phyloP scores from a whole-genome alignment of 2,888 invertebrate genomes.

The Acrobasis repandana region DNA sequence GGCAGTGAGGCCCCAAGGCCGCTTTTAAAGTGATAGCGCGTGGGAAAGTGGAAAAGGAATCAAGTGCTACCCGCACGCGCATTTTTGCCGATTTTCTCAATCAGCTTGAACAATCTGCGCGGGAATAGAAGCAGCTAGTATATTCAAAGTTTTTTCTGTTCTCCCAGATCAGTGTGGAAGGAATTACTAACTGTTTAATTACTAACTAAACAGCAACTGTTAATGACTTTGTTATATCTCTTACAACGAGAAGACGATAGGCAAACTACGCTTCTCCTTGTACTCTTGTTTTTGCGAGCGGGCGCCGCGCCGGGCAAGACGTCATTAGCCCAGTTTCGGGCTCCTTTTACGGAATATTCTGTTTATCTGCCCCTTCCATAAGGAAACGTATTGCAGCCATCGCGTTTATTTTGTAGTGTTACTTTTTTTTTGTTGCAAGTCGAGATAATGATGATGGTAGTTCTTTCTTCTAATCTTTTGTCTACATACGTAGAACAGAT shows the following conservation, averaged over 20 bases:
- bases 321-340: conserved; percentile 8
- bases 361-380: conserved; percentile 2
- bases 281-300: background rate
- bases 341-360: conserved; percentile 4
- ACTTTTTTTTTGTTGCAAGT: conserved; percentile 3
- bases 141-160: too few species aligned
- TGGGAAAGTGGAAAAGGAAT: too few species aligned
- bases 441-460: background rate
- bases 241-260: background rate
- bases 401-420: conserved; percentile 5
- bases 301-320: background rate
- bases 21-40: too few species aligned
- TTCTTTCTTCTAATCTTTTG: background rate
- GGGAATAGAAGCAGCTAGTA: too few species aligned
- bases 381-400: background rate
- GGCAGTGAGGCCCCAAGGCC: too few species aligned
- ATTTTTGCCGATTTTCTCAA: too few species aligned
- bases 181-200: too few species aligned
- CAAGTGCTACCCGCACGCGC: too few species aligned
- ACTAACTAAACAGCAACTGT: background rate
- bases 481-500: background rate
- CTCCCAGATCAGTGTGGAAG: background rate
- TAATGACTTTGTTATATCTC: background rate
- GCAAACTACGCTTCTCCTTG: background rate
- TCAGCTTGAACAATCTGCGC: too few species aligned